Evolutionary conservation across 1,140 invertebrate species (phyloP).

Genomic region (Panagrolaimus sp.): DNA sequence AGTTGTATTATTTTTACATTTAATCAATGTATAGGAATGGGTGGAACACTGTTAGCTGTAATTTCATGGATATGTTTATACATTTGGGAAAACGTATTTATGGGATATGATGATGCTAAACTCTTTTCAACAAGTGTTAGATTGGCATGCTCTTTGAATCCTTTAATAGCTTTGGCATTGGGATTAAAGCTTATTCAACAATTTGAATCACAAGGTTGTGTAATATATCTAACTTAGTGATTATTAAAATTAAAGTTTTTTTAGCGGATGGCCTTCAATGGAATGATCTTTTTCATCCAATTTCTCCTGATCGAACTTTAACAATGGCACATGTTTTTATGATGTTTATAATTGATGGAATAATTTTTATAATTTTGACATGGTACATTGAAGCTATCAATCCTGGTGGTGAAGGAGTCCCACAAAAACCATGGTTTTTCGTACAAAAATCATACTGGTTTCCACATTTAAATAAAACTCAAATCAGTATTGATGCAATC

Average conservation of each 20-base stretch:
- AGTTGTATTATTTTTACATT: no score
- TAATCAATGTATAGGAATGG: slow-evolving; percentile 20
- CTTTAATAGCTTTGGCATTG: slow-evolving; percentile 42
- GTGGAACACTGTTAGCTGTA: slow-evolving; percentile 40
- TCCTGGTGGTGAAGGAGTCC: slow-evolving; percentile 68
- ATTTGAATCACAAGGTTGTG: slow-evolving; percentile 41
- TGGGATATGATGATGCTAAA: slow-evolving; percentile 29
- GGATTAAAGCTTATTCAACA: slow-evolving; percentile 39
- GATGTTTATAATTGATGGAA: slow-evolving; percentile 65
- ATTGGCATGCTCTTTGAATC: slow-evolving; percentile 48
- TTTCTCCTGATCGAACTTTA: no score
- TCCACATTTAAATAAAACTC: slow-evolving; percentile 31
- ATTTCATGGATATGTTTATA: slow-evolving; percentile 48
- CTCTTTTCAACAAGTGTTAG: slow-evolving; percentile 34
- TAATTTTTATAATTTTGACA: slow-evolving; percentile 69
- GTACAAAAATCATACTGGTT: slow-evolving; percentile 64
- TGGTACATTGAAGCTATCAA: slow-evolving; percentile 70
- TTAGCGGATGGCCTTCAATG: no score
- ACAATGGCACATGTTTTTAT: no score
- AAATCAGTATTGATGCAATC: slow-evolving; percentile 37
- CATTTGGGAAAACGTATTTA: slow-evolving; percentile 48
- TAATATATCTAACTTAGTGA: no score
- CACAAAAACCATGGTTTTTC: slow-evolving; percentile 69
- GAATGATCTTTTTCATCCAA: no score
- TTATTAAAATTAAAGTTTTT: not conserved